Percentiles rank a stretch among this genome's conserved stretches.
These are phyloP conservation scores for Leptosomus discolor DNA, from an alignment of 2,113 vertebrate genomes.

Conservation along the genomic window DNA sequence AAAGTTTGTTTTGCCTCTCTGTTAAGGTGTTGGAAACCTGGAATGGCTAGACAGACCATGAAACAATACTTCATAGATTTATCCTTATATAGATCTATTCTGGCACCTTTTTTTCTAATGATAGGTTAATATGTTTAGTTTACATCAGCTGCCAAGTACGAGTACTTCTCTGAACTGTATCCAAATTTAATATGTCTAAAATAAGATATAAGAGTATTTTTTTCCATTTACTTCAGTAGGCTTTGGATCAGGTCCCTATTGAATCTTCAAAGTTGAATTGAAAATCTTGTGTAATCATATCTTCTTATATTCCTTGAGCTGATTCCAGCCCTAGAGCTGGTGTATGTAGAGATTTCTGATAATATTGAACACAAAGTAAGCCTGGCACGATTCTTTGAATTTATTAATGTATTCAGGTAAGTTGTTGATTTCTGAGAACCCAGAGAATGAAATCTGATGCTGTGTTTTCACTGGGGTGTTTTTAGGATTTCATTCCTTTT, in stretches of 20 bases:
- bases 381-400: neutral
- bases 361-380: neutral
- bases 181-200: slow-evolving; percentile 9
- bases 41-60: neutral
- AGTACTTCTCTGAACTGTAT: slow-evolving; percentile 25
- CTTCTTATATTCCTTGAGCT: neutral
- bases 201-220: neutral
- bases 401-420: neutral
- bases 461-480: neutral
- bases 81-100: neutral
- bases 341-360: neutral
- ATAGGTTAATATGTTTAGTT: slow-evolving; percentile 35
- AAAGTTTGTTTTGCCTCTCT: neutral
- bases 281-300: neutral
- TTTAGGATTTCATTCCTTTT: neutral
- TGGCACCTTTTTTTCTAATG: neutral
- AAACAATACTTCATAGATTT: neutral
- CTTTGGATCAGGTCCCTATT: neutral
- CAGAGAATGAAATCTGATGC: neutral
- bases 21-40: neutral
- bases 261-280: neutral
- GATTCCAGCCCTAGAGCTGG: neutral
- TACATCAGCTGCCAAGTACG: neutral
- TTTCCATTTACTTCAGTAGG: neutral
- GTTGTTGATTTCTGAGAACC: neutral